Evolutionary conservation across 2,888 invertebrate genomes (phyloP).

Genomic region (Cancer borealis): DNA sequence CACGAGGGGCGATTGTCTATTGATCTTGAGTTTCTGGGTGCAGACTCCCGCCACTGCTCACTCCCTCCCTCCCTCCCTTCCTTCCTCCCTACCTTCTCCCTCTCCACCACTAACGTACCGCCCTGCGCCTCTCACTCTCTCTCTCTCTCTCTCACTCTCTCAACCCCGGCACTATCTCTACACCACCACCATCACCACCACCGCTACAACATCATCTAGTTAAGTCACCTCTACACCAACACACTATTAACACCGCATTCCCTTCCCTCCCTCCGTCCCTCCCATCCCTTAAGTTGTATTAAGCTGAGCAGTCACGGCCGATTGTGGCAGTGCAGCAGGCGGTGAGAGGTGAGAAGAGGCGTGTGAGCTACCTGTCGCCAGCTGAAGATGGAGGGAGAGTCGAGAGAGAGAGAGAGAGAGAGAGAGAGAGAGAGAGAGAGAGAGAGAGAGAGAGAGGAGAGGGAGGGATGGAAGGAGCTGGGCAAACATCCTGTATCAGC

Average conservation of each 20-base stretch:
- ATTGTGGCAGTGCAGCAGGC: conserved; percentile 11
- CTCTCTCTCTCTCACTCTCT: not conserved
- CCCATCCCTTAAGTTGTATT: conserved; percentile 5
- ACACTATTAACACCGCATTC: not conserved
- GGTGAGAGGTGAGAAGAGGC: conserved; percentile 31
- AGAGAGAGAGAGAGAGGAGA: conserved; percentile 14
- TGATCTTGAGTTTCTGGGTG: conserved; percentile 70
- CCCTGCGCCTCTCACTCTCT: conserved; percentile 11
- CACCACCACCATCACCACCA: conserved; percentile 14
- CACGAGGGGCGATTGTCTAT: conserved; percentile 69
- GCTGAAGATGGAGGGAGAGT: not conserved
- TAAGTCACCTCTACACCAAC: not conserved
- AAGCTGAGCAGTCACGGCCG: conserved; percentile 9
- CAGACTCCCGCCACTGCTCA: conserved; percentile 63
- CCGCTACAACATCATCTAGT: not conserved
- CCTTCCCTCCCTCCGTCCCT: not conserved
- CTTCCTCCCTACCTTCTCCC: not conserved
- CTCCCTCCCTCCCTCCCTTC: conserved; percentile 28
- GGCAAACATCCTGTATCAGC: conserved; percentile 35
- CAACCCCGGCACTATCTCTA: not conserved
- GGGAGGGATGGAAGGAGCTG: not conserved
- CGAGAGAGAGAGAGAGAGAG: not conserved
- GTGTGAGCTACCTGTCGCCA: conserved; percentile 23
- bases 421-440: not conserved
- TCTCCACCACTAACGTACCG: conserved; percentile 38